Base-by-base conservation (phyloP, 1,140 invertebrate species). In the Solen grandis region DNA sequence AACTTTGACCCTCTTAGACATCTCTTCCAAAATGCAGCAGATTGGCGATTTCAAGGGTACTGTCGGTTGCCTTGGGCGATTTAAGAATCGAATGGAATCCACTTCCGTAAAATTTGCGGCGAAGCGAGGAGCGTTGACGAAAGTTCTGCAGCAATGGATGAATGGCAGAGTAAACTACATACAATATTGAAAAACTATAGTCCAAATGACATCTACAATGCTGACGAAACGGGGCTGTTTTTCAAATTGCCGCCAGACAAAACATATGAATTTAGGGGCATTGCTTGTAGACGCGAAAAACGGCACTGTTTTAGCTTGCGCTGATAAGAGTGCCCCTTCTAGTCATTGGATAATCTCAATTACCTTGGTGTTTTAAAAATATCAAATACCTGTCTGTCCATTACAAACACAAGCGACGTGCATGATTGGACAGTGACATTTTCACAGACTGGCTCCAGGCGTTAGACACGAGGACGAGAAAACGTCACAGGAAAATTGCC, bases 311-410 rank as follows among this genome's bases (percentile, higher is more conserved):
- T n/a, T n/a, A n/a, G n/a, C n/a, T n/a, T n/a, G n/a, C n/a, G n/a
- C n/a, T n/a, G n/a, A n/a, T n/a, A n/a, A 50, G n/a, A 50, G 10
- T 50, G n/a, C 46, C 46, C 60, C 89, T 92, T 31, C 72, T 93
- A 19, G 83, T 94, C 5, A 93, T 93, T 70, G 93, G 93, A 80
- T 93, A 93, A 86, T 91, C 84, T 16, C 74, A 83, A 84, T 92
- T 92, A 35, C 93, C 92, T 57, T 83, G 89, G 25, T 93, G 92
- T 86, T 94, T 93, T 83, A 93, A 93, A 85, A 90, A 86, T 52
- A 38, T 74, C 1, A 72, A 80, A 35, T 31, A 59, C 31, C 69
- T 83, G 2, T 77, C 76, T 2, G 55, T 54, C 1, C 3, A 31
- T 10, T 81, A 81, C 70, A 74, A 59, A 54, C 35, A 66, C 5